phyloP scores from a whole-genome alignment of 2,797 vertebrate species.

The Enoplosus armatus region DNA sequence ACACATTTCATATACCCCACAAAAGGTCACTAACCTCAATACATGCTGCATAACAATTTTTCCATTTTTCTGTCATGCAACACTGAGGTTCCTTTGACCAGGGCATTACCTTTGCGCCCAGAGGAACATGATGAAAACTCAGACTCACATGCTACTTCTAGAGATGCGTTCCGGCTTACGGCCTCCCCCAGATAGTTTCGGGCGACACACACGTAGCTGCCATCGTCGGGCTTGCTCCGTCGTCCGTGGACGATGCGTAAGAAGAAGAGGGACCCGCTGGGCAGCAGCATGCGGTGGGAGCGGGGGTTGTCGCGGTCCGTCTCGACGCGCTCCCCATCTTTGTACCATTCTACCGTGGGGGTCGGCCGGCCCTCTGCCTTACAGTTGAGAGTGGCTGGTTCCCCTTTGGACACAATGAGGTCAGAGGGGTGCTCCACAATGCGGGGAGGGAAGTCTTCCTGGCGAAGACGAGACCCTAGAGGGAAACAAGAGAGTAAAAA shows the following conservation, averaged over 20 bases:
- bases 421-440: slow-evolving; percentile 98
- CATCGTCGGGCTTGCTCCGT: slow-evolving; percentile 95
- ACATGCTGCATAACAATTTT: slow-evolving; percentile 14
- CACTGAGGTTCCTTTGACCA: slow-evolving; percentile 27
- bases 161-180: slow-evolving; percentile 94
- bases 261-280: slow-evolving; percentile 97
- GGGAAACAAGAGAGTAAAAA: slow-evolving; percentile 12
- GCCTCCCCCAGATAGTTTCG: slow-evolving; percentile 97
- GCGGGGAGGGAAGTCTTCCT: slow-evolving; percentile 95
- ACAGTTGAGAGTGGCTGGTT: slow-evolving; percentile 97
- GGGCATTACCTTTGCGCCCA: slow-evolving; percentile 20
- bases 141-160: slow-evolving; percentile 97
- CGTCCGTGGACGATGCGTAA: slow-evolving; percentile 96
- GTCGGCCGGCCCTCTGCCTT: slow-evolving; percentile 96
- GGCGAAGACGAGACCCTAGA: slow-evolving; percentile 94
- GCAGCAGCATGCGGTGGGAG: slow-evolving; percentile 96
- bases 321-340: slow-evolving; percentile 95
- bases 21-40: slow-evolving; percentile 51
- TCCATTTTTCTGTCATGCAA: slow-evolving; percentile 29
- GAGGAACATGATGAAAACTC: slow-evolving; percentile 23
- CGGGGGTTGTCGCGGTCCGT: slow-evolving; percentile 95
- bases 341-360: slow-evolving; percentile 97
- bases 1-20: slow-evolving; percentile 37
- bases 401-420: slow-evolving; percentile 96
- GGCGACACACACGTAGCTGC: slow-evolving; percentile 95